Percentiles rank a stretch among this genome's conserved stretches.
Conservation (phyloP, 2,113 vertebrate species). For the Monarcha castaneiventris region DNA sequence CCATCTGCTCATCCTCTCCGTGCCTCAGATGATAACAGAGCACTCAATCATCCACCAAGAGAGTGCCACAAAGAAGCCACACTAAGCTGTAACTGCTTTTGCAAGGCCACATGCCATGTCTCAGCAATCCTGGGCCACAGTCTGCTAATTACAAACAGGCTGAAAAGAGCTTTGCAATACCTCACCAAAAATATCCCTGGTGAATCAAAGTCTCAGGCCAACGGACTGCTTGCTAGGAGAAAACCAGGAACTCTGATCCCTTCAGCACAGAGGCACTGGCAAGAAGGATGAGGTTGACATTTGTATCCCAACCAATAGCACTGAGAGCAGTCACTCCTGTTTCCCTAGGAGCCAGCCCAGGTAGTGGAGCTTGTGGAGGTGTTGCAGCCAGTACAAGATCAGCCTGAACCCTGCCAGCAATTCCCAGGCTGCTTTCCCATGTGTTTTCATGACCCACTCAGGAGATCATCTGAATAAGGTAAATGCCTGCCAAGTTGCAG, state of each 20-base stretch:
- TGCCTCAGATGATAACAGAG: background rate
- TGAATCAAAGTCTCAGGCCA: background rate
- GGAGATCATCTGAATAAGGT: background rate
- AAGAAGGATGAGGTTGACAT: background rate
- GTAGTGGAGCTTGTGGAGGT: accelerated
- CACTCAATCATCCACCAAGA: background rate
- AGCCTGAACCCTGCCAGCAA: background rate
- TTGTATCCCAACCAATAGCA: background rate
- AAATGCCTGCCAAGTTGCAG: background rate
- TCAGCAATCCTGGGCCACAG: background rate
- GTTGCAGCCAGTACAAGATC: background rate
- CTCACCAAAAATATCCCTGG: background rate
- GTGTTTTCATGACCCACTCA: background rate
- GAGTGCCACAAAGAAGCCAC: background rate
- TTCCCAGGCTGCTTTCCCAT: background rate
- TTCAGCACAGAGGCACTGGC: background rate
- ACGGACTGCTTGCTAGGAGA: background rate
- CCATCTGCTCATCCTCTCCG: background rate
- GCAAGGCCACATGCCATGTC: background rate
- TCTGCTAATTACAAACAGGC: background rate
- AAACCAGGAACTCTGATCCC: background rate
- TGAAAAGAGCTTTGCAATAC: background rate
- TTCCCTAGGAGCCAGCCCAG: background rate
- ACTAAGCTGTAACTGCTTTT: background rate
- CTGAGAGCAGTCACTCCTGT: background rate